phyloP scores from a whole-genome alignment of 92 coral and sea anemone species.

The Heteractis magnifica region DNA sequence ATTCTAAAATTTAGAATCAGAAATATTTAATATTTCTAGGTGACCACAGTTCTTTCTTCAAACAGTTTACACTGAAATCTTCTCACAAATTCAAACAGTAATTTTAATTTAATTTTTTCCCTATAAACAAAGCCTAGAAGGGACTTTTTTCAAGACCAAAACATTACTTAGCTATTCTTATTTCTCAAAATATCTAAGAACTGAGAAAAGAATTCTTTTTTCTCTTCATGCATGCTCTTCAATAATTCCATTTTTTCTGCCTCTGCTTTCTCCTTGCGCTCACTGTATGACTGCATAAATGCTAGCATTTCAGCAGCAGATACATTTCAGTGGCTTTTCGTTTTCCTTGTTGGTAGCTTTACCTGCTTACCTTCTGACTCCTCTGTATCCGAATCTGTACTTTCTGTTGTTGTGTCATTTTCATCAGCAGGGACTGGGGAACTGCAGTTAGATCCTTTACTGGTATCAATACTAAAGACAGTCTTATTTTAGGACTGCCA shows the following conservation, averaged over 20 bases:
- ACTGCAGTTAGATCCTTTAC: conserved; percentile 19
- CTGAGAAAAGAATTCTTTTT: conserved; percentile 44
- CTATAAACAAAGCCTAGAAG: background rate
- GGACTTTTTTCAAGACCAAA: background rate
- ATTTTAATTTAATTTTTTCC: background rate
- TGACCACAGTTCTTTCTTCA: background rate
- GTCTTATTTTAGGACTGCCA: conserved; percentile 47
- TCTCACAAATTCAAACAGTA: background rate
- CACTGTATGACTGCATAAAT: conserved; percentile 50
- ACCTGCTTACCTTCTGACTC: conserved; percentile 30
- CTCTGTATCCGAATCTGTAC: conserved; percentile 18
- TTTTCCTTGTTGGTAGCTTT: conserved; percentile 44
- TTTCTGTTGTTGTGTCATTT: background rate
- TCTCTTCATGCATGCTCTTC: conserved; percentile 45
- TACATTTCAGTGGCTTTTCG: conserved; percentile 48
- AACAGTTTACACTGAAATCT: background rate
- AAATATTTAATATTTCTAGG: background rate
- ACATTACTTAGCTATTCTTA: background rate
- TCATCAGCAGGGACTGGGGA: conserved; percentile 32
- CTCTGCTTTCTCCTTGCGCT: conserved; percentile 56
- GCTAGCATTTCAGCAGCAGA: conserved; percentile 54
- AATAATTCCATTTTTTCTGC: conserved; percentile 47
- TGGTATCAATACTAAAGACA: conserved; percentile 46
- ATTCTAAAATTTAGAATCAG: background rate
- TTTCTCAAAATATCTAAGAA: conserved; percentile 45